Conservation (phyloP, 1,140 invertebrate species). For the Coboldia fuscipes region DNA sequence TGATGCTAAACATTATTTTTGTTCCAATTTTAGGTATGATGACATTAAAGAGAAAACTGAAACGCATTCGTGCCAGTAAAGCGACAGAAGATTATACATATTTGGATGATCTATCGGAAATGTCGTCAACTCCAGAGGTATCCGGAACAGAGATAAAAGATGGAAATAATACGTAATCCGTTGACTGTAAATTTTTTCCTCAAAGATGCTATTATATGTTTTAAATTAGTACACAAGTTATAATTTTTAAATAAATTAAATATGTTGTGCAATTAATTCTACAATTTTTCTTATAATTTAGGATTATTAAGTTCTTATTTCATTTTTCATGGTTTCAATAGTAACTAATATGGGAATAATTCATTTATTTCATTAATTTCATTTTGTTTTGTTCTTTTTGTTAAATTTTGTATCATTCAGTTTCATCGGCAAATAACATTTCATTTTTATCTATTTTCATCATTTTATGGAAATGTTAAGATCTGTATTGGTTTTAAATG, state of each 20-base stretch:
- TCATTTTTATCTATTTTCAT: conserved; percentile 9
- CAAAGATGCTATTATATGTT: too few species aligned
- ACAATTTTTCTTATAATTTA: too few species aligned
- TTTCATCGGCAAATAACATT: too few species aligned
- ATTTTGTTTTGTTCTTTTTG: conserved; percentile 5
- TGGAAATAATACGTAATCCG: too few species aligned
- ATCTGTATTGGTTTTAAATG: conserved; percentile 7
- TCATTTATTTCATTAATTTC: conserved; percentile 7
- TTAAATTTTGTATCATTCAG: conserved; percentile 11
- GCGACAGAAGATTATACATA: conserved; percentile 16
- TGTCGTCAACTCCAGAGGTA: too few species aligned
- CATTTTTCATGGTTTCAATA: conserved; percentile 5
- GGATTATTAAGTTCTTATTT: conserved; percentile 7
- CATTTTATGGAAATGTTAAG: conserved; percentile 11
- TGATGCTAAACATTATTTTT: not conserved
- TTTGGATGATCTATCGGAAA: too few species aligned
- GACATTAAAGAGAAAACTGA: conserved; percentile 19
- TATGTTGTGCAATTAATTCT: too few species aligned
- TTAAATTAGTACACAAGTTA: too few species aligned
- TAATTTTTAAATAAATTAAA: too few species aligned
- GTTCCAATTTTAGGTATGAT: conserved; percentile 12
- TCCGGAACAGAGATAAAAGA: too few species aligned
- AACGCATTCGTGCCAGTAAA: conserved; percentile 18
- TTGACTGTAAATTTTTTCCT: too few species aligned
- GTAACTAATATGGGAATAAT: conserved; percentile 7